Evolutionary conservation across 2,888 invertebrate genomes (phyloP).

Genomic region (Leucophenga maculata): DNA sequence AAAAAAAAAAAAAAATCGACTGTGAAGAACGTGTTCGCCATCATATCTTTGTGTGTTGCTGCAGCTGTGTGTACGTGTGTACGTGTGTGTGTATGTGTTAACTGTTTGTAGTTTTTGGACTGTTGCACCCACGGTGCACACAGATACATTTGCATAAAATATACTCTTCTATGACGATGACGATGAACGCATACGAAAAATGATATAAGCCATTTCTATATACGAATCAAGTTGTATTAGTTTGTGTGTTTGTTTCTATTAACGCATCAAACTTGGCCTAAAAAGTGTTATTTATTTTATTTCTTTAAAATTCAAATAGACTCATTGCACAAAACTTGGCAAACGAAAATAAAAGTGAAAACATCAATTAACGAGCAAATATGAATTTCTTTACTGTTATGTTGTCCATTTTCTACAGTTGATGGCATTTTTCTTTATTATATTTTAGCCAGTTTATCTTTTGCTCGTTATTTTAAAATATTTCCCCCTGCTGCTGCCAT

Average conservation of each 20-base stretch:
- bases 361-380: background rate
- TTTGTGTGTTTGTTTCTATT: conserved; percentile 8
- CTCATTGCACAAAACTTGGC: background rate
- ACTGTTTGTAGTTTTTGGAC: conserved; percentile 1
- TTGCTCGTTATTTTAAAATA: background rate
- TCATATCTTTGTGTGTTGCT: too few relatives aligned
- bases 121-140: conserved; percentile 19
- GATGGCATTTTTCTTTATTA: background rate
- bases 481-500: background rate
- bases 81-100: background rate
- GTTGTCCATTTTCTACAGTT: too few relatives aligned
- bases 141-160: conserved; percentile 2
- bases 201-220: background rate
- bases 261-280: conserved; percentile 4
- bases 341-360: conserved; percentile 5
- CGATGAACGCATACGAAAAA: conserved; percentile 11
- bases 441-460: background rate
- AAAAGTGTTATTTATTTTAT: background rate
- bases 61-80: background rate
- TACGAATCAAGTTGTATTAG: background rate
- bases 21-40: background rate
- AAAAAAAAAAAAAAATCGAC: background rate
- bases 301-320: too few relatives aligned
- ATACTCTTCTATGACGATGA: background rate
- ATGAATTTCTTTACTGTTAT: conserved; percentile 4